phyloP scores from a whole-genome alignment of 2,888 invertebrate species.

The Ectemnius continuus region DNA sequence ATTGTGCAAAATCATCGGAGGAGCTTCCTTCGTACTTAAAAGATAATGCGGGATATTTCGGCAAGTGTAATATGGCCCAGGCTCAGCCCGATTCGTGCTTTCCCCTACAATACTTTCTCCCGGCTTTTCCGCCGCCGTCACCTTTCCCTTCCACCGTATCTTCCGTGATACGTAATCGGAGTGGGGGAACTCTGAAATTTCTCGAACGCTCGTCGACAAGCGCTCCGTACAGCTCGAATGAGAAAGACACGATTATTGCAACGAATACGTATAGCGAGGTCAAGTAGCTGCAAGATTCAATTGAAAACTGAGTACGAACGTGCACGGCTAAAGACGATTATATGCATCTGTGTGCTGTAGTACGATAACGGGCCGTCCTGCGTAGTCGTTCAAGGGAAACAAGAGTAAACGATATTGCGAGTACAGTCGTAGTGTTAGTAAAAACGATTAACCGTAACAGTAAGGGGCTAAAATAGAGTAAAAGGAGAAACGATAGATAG shows the following conservation, averaged over 20 bases:
- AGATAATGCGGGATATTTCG: conserved; percentile 48
- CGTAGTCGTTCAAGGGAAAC: conserved; percentile 23
- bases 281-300: conserved; percentile 43
- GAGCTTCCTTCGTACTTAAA: conserved; percentile 39
- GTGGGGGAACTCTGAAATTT: conserved; percentile 3
- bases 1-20: conserved; percentile 60
- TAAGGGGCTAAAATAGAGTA: conserved; percentile 45
- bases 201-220: conserved; percentile 33
- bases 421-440: conserved; percentile 30
- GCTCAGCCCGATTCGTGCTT: conserved; percentile 50
- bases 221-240: conserved; percentile 34
- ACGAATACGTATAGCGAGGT: conserved; percentile 55
- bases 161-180: conserved; percentile 13
- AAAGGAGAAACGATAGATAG: conserved; percentile 49
- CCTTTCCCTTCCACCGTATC: conserved; percentile 14
- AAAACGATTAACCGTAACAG: conserved; percentile 35
- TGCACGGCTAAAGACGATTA: conserved; percentile 28
- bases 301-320: conserved; percentile 42
- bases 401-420: conserved; percentile 31
- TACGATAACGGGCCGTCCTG: conserved; percentile 54
- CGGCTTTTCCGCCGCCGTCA: not conserved
- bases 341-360: conserved; percentile 28
- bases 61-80: conserved; percentile 54
- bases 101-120: conserved; percentile 3
- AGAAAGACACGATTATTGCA: conserved; percentile 47